These are phyloP conservation scores for Saturnia pavonia DNA, from an alignment of 2,888 invertebrate genomes.

Conservation along the genomic window DNA sequence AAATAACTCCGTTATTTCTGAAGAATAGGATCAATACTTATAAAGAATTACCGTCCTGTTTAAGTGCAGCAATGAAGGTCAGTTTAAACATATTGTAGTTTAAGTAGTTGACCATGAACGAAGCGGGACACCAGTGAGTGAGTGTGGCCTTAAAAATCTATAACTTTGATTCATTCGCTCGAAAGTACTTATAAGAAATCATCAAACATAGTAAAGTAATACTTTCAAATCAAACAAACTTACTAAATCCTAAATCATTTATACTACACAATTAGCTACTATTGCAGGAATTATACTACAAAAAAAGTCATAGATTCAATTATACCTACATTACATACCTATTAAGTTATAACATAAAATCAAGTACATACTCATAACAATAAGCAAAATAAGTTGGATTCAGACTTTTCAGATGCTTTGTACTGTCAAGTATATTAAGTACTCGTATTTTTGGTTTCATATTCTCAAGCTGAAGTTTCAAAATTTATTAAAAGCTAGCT, in stretches of 20 bases:
- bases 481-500: not conserved
- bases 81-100: conserved; percentile 13
- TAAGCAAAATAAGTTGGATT: too few species aligned
- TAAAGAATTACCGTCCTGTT: not conserved
- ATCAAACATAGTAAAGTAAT: not conserved
- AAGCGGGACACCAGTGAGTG: conserved; percentile 25
- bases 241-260: not conserved
- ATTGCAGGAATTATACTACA: too few species aligned
- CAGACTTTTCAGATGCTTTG: too few species aligned
- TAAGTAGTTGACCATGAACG: conserved; percentile 33
- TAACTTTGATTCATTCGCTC: not conserved
- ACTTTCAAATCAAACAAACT: not conserved
- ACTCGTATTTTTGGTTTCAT: too few species aligned
- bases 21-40: not conserved
- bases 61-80: not conserved
- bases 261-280: not conserved
- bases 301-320: too few species aligned
- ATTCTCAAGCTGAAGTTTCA: not conserved
- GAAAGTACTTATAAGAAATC: not conserved
- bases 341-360: too few species aligned
- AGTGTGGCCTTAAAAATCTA: conserved; percentile 22
- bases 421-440: too few species aligned
- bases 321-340: too few species aligned
- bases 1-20: not conserved
- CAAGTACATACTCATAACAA: too few species aligned